phyloP scores from a whole-genome alignment of 2,888 invertebrate genomes.

The Lochmaea capreae region DNA sequence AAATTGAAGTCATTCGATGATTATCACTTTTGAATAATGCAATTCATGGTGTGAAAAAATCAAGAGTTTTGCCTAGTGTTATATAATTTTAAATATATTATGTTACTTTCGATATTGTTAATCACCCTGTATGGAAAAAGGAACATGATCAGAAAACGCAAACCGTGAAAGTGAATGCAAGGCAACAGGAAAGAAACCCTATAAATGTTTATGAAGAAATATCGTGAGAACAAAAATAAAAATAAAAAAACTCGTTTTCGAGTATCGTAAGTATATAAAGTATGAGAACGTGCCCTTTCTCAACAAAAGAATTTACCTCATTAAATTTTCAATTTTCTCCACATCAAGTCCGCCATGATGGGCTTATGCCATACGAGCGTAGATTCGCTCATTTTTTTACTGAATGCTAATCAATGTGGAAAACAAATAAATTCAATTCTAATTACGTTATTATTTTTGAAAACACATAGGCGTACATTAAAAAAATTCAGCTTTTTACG shows the following conservation, averaged over 20 bases:
- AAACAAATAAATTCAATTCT: slow-evolving; percentile 21
- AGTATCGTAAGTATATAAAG: slow-evolving; percentile 25
- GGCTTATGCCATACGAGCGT: slow-evolving; percentile 5
- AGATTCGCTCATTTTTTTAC: slow-evolving; percentile 13
- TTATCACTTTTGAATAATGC: too few species aligned
- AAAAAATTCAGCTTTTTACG: neutral
- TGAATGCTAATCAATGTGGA: slow-evolving; percentile 32
- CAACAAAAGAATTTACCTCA: slow-evolving; percentile 40
- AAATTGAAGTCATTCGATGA: too few species aligned
- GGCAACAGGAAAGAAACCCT: slow-evolving; percentile 52
- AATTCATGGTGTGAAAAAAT: too few species aligned
- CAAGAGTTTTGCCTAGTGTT: too few species aligned
- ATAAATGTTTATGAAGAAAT: slow-evolving; percentile 48
- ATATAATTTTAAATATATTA: neutral
- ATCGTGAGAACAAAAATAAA: slow-evolving; percentile 51
- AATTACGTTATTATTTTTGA: neutral
- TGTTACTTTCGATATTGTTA: neutral
- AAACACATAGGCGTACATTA: neutral
- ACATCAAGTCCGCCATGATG: slow-evolving; percentile 11
- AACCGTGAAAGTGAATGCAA: slow-evolving; percentile 47
- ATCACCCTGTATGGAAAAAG: slow-evolving; percentile 33
- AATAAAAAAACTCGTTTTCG: slow-evolving; percentile 33
- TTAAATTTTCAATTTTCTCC: slow-evolving; percentile 41
- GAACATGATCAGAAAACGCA: slow-evolving; percentile 39
- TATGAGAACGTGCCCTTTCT: slow-evolving; percentile 43